Conservation (phyloP, 1,140 invertebrate species). For the Carposina sasakii region DNA sequence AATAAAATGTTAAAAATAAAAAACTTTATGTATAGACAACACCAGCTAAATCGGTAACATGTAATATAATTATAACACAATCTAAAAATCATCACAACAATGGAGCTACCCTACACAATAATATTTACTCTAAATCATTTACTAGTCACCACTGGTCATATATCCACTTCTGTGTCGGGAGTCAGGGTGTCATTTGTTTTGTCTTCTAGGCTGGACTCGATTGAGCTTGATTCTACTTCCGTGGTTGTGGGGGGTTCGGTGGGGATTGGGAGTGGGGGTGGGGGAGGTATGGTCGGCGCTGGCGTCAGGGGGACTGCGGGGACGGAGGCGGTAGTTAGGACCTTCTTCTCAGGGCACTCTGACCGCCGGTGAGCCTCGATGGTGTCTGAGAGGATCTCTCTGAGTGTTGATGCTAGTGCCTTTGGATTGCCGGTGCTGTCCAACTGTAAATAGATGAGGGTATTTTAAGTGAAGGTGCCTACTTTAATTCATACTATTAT, state of each 20-base stretch:
- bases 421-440: constrained; percentile 52
- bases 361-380: constrained; percentile 34
- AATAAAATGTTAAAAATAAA: too few relatives aligned
- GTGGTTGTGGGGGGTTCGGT: neutral
- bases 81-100: too few relatives aligned
- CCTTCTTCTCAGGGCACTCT: constrained; percentile 12
- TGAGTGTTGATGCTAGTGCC: constrained; percentile 45
- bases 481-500: neutral
- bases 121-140: constrained; percentile 26
- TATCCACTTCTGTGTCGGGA: too few relatives aligned
- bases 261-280: neutral
- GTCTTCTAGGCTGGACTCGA: too few relatives aligned
- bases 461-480: constrained; percentile 2
- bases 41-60: constrained; percentile 11
- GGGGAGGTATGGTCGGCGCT: neutral
- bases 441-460: constrained; percentile 38
- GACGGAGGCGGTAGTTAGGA: constrained; percentile 29
- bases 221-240: constrained; percentile 18
- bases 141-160: too few relatives aligned
- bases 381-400: constrained; percentile 56
- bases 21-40: too few relatives aligned
- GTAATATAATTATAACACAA: constrained; percentile 36
- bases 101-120: too few relatives aligned
- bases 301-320: constrained; percentile 28
- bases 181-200: too few relatives aligned